These are phyloP conservation scores for Neuroscelio doddi DNA, from an alignment of 2,888 invertebrate species.

Conservation along the genomic window DNA sequence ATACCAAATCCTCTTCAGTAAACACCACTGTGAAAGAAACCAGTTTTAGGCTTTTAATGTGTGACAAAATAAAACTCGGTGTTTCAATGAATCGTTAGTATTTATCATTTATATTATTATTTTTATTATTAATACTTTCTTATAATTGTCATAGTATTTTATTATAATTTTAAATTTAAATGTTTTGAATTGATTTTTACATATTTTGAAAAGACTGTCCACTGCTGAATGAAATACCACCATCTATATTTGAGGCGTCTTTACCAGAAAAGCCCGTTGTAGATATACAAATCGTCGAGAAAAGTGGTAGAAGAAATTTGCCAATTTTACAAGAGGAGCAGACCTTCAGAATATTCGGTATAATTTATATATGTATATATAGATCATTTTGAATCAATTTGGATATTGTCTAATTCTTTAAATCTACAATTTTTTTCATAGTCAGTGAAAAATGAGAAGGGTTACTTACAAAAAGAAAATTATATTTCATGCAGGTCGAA, in stretches of 20 bases:
- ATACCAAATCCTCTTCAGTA: not conserved
- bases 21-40: constrained; percentile 4
- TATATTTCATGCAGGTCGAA: too few species aligned
- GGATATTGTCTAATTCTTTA: too few species aligned
- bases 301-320: constrained; percentile 64
- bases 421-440: too few species aligned
- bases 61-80: constrained; percentile 30
- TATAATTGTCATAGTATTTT: too few species aligned
- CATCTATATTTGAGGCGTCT: constrained; percentile 57
- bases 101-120: constrained; percentile 4
- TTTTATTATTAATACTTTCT: too few species aligned
- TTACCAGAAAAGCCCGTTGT: constrained; percentile 63
- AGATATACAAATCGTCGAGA: constrained; percentile 63
- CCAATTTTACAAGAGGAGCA: constrained; percentile 67
- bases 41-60: constrained; percentile 9
- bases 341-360: constrained; percentile 66
- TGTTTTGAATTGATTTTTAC: constrained; percentile 3
- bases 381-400: too few species aligned
- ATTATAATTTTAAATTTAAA: constrained; percentile 25
- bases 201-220: constrained; percentile 51
- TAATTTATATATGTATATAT: constrained; percentile 22
- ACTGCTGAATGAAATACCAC: constrained; percentile 61
- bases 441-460: too few species aligned
- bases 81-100: constrained; percentile 41
- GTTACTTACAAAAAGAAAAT: too few species aligned